These are phyloP conservation scores for Ariolimax columbianus DNA, from an alignment of 2,888 invertebrate genomes.

Conservation along the genomic window DNA sequence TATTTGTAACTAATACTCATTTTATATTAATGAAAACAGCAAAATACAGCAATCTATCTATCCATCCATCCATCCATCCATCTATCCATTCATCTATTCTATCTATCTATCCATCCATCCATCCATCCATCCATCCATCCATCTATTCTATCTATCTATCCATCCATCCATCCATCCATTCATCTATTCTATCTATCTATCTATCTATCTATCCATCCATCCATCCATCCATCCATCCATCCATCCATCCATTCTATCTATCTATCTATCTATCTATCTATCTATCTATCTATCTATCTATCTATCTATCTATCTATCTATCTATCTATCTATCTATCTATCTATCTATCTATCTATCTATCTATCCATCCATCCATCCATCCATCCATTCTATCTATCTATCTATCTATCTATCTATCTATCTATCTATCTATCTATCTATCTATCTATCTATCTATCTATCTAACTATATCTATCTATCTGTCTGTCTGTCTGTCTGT, in stretches of 20 bases:
- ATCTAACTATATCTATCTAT: constrained; percentile 20
- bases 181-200: too few relatives aligned
- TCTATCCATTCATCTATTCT: too few relatives aligned
- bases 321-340: not conserved
- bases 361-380: not conserved
- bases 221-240: too few relatives aligned
- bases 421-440: constrained; percentile 14
- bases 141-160: too few relatives aligned
- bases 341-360: not conserved
- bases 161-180: too few relatives aligned
- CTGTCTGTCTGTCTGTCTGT: constrained; percentile 2
- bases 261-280: not conserved
- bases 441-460: constrained; percentile 1
- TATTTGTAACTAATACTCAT: too few relatives aligned
- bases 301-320: not conserved
- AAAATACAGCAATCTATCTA: not conserved
- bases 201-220: too few relatives aligned
- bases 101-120: too few relatives aligned
- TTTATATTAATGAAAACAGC: too few relatives aligned
- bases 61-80: too few relatives aligned
- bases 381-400: not conserved
- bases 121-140: too few relatives aligned
- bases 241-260: not conserved
- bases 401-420: constrained; percentile 5
- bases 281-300: not conserved